phyloP scores from a whole-genome alignment of 2,888 invertebrate species.

The Agrotis ipsilon region DNA sequence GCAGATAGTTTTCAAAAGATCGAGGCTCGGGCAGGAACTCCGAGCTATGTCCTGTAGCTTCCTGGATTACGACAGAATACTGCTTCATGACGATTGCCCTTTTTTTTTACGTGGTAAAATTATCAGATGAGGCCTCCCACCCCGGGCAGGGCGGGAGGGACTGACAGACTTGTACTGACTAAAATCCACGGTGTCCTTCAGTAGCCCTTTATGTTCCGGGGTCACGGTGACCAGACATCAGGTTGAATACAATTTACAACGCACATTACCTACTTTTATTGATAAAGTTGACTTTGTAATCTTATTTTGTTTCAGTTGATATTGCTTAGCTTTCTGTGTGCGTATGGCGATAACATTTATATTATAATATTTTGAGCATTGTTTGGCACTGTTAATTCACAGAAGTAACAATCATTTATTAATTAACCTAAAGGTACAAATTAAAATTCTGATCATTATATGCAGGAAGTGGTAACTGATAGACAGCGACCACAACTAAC shows the following conservation, averaged over 20 bases:
- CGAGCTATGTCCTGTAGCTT: too few relatives aligned
- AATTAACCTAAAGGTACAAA: slow-evolving; percentile 3
- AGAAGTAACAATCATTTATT: slow-evolving; percentile 1
- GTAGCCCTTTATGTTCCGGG: too few relatives aligned
- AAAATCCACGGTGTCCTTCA: too few relatives aligned
- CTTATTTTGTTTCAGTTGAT: neutral
- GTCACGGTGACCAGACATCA: neutral
- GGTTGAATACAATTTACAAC: neutral
- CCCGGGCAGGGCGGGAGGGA: too few relatives aligned
- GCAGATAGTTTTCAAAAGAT: neutral
- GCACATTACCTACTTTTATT: too few relatives aligned
- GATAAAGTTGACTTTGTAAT: too few relatives aligned
- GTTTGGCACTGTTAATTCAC: neutral
- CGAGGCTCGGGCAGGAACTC: neutral
- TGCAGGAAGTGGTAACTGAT: slow-evolving; percentile 33
- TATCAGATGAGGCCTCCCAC: too few relatives aligned
- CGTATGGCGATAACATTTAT: neutral
- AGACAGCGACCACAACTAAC: slow-evolving; percentile 19
- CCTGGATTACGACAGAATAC: neutral
- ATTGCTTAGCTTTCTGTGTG: neutral
- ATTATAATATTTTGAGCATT: neutral
- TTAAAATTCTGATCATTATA: slow-evolving; percentile 28
- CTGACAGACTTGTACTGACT: too few relatives aligned
- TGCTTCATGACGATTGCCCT: too few relatives aligned
- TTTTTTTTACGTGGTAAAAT: too few relatives aligned